Evolutionary conservation across 2,113 vertebrate species (phyloP).

Genomic region (Pandion haliaetus): DNA sequence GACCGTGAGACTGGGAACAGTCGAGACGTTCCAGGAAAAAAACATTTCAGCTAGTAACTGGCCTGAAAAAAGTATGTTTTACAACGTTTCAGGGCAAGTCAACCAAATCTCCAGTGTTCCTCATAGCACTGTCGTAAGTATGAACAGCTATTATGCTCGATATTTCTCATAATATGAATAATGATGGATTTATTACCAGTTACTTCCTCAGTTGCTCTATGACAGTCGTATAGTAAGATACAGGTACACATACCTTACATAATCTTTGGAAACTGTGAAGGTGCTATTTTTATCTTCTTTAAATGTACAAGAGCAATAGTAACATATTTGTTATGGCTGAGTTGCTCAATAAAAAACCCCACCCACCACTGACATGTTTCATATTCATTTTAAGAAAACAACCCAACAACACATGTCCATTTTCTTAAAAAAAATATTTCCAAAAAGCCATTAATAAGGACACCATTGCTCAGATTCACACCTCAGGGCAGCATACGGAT

Average conservation of each 20-base stretch:
- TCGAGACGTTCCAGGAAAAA: neutral
- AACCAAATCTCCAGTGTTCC: neutral
- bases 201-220: neutral
- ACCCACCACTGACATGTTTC: neutral
- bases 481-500: neutral
- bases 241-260: neutral
- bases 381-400: neutral
- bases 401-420: neutral
- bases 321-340: neutral
- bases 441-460: neutral
- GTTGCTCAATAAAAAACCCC: neutral
- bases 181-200: slow-evolving; percentile 10
- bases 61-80: neutral
- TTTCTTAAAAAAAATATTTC: neutral
- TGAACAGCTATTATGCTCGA: neutral
- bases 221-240: neutral
- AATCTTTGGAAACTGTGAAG: neutral
- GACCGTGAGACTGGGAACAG: neutral
- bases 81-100: neutral
- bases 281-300: neutral
- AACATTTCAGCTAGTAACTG: neutral
- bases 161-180: neutral
- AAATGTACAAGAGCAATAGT: neutral
- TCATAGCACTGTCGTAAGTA: neutral
- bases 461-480: neutral